A percentile compares a stretch with the other conserved stretches of the same genome.
These are phyloP conservation scores for Oppia nitens DNA, from an alignment of 1,140 invertebrate genomes.

Conservation along the genomic window DNA sequence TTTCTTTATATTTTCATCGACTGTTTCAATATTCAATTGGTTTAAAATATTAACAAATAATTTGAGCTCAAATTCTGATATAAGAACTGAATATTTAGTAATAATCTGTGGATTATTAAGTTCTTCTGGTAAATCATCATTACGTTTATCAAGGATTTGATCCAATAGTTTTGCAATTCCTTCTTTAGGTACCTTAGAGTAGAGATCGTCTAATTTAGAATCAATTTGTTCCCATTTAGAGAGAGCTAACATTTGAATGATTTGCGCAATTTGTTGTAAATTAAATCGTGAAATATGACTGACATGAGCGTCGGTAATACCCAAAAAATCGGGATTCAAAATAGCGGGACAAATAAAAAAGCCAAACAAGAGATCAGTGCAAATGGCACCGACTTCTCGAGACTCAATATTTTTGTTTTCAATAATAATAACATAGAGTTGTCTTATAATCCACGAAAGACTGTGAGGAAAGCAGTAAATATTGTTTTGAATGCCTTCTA, in stretches of 20 bases:
- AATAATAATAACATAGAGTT: slow-evolving; percentile 36
- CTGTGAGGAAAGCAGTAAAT: slow-evolving; percentile 76
- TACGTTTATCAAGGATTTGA: slow-evolving; percentile 41
- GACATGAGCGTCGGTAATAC: slow-evolving; percentile 73
- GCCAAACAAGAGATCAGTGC: slow-evolving; percentile 79
- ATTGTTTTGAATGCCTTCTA: slow-evolving; percentile 63
- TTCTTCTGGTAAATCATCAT: slow-evolving; percentile 39
- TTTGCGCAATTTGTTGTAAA: slow-evolving; percentile 65
- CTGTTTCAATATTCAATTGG: neutral
- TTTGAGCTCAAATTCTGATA: slow-evolving; percentile 47
- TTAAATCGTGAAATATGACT: slow-evolving; percentile 77
- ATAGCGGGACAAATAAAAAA: slow-evolving; percentile 91
- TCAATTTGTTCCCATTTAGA: slow-evolving; percentile 62
- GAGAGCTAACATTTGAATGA: slow-evolving; percentile 74
- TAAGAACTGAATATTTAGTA: slow-evolving; percentile 39
- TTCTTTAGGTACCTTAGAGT: slow-evolving; percentile 30
- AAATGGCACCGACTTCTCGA: slow-evolving; percentile 49
- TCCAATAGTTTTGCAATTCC: slow-evolving; percentile 55
- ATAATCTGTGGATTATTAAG: slow-evolving; percentile 31
- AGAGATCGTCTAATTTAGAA: slow-evolving; percentile 14
- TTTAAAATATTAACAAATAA: slow-evolving; percentile 34
- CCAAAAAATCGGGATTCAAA: slow-evolving; percentile 84
- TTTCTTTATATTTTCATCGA: neutral
- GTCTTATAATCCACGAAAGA: slow-evolving; percentile 39
- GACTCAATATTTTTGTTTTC: slow-evolving; percentile 28